A percentile compares a stretch with the other conserved stretches of the same genome.
These are phyloP conservation scores for Himantopus leucocephalus DNA, from an alignment of 2,113 vertebrate genomes.

Conservation along the genomic window DNA sequence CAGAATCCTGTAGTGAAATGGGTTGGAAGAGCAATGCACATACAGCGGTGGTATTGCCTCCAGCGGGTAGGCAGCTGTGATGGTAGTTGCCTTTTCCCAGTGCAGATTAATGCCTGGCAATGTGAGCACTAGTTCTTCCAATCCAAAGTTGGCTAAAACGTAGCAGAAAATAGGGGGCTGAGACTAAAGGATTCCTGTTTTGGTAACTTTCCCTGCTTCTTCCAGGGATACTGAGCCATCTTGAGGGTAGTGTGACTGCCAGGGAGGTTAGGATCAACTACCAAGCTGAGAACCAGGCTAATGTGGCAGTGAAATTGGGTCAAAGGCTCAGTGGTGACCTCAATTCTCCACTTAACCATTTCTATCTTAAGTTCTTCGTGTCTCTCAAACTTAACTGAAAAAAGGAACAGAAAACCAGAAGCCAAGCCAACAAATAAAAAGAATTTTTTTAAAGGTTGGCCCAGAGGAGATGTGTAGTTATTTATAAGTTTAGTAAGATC, in stretches of 20 bases:
- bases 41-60: not conserved
- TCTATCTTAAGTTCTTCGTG: not conserved
- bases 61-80: not conserved
- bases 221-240: not conserved
- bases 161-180: not conserved
- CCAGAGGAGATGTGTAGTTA: rapidly evolving
- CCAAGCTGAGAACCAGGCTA: not conserved
- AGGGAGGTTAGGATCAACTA: not conserved
- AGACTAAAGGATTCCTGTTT: not conserved
- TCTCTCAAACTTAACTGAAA: not conserved
- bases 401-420: not conserved
- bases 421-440: not conserved
- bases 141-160: not conserved
- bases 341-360: not conserved
- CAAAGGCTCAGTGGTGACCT: not conserved
- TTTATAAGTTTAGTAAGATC: not conserved
- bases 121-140: not conserved
- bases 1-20: not conserved
- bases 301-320: rapidly evolving
- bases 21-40: not conserved
- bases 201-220: not conserved
- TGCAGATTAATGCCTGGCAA: not conserved
- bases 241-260: not conserved
- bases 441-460: not conserved
- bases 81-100: not conserved